Percentiles rank a stretch among this genome's conserved stretches.
Evolutionary conservation across 2,797 vertebrate species (phyloP).

Genomic region (Sphaeramia orbicularis): DNA sequence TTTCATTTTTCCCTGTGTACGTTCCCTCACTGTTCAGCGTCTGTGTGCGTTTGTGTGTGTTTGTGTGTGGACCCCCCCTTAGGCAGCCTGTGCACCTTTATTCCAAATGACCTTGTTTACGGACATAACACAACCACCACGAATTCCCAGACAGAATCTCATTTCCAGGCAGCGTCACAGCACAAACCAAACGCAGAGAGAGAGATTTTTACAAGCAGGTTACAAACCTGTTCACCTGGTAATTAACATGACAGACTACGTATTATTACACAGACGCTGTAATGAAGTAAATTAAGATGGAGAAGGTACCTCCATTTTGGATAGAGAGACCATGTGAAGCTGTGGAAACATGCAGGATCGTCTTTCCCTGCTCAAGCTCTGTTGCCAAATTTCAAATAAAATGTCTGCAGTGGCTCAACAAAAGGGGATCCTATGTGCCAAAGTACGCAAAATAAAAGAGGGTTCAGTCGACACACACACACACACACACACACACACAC

Average conservation of each 20-base stretch:
- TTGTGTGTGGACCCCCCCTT: conserved; percentile 62
- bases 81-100: conserved; percentile 84
- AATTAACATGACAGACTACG: conserved; percentile 40
- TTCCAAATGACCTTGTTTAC: conserved; percentile 88
- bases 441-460: conserved; percentile 34
- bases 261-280: conserved; percentile 30
- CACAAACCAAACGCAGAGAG: conserved; percentile 37
- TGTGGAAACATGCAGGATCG: conserved; percentile 48
- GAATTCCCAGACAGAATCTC: conserved; percentile 79
- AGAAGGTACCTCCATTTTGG: conserved; percentile 74
- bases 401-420: conserved; percentile 52
- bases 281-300: conserved; percentile 62
- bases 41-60: conserved; percentile 19
- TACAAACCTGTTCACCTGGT: conserved; percentile 50
- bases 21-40: conserved; percentile 71
- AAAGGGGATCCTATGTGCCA: conserved; percentile 35
- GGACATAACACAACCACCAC: conserved; percentile 76
- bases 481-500: neutral
- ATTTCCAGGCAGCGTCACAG: conserved; percentile 69
- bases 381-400: conserved; percentile 65
- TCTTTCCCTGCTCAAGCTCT: conserved; percentile 43
- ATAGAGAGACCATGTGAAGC: conserved; percentile 54
- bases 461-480: conserved; percentile 24
- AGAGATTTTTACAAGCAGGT: conserved; percentile 38
- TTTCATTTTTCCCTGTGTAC: conserved; percentile 28